A percentile compares a stretch with the other conserved stretches of the same genome.
Conservation (phyloP, 2,113 vertebrate genomes). For the Chauna torquata region DNA sequence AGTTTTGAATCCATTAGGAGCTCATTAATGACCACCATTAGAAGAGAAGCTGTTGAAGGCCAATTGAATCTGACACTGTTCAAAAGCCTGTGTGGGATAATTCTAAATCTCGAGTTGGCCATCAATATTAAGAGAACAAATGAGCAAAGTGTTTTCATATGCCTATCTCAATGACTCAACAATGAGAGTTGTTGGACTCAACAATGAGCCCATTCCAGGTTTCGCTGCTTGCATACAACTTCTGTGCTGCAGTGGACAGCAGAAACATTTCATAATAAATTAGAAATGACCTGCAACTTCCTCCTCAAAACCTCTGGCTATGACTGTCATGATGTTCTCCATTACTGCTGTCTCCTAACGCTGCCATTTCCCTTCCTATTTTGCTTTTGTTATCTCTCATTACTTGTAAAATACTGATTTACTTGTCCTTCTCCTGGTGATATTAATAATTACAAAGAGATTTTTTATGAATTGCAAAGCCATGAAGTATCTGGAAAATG, state of each 20-base stretch:
- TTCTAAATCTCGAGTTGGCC: neutral
- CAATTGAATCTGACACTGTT: neutral
- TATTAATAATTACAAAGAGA: neutral
- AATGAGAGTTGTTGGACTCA: neutral
- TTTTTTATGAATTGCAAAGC: neutral
- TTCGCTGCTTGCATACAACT: neutral
- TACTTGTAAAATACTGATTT: neutral
- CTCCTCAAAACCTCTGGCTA: neutral
- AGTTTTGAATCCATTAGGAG: neutral
- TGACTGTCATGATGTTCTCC: neutral
- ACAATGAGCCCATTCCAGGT: neutral
- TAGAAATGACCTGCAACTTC: neutral
- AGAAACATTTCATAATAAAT: neutral
- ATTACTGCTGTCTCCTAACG: neutral
- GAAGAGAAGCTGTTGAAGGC: neutral
- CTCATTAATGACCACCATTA: neutral
- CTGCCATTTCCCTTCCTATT: neutral
- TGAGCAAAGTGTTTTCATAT: neutral
- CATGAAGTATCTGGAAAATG: neutral
- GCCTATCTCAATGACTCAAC: neutral
- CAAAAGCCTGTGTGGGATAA: neutral
- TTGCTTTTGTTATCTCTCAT: neutral
- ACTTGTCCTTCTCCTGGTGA: neutral
- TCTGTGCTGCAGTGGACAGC: neutral
- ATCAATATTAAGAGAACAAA: neutral